A percentile compares a stretch with the other conserved stretches of the same genome.
Conservation (phyloP, 2,113 vertebrate genomes). For the Seriola dumerili region DNA sequence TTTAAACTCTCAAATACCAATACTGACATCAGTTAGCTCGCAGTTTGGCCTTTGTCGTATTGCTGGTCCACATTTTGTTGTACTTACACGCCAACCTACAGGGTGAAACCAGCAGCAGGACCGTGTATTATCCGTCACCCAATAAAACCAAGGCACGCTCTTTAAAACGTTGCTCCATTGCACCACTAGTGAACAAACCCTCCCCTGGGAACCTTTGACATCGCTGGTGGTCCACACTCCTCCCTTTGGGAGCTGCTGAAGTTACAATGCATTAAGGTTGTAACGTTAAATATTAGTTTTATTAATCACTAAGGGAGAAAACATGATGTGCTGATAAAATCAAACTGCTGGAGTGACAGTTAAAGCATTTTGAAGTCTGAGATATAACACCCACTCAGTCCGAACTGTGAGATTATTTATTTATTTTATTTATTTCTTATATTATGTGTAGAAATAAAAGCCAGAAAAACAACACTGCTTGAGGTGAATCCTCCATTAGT, state of each 20-base stretch:
- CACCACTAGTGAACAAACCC: not conserved
- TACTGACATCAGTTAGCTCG: no score
- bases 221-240: not conserved
- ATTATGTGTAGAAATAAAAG: not conserved
- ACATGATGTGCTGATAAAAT: not conserved
- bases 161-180: no score
- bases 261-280: not conserved
- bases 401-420: no score
- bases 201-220: not conserved
- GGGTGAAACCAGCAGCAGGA: no score
- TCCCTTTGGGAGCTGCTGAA: not conserved
- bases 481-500: not conserved
- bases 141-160: no score
- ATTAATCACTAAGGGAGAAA: not conserved
- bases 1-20: no score
- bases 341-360: not conserved
- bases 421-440: no score
- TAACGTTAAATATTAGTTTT: not conserved
- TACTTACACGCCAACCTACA: no score
- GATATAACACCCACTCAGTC: no score
- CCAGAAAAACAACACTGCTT: not conserved
- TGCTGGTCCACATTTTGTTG: no score
- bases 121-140: no score
- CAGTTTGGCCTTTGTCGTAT: no score
- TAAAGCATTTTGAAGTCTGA: not conserved